Evolutionary conservation across 2,113 vertebrate species (phyloP).

Genomic region (Pholis gunnellus): DNA sequence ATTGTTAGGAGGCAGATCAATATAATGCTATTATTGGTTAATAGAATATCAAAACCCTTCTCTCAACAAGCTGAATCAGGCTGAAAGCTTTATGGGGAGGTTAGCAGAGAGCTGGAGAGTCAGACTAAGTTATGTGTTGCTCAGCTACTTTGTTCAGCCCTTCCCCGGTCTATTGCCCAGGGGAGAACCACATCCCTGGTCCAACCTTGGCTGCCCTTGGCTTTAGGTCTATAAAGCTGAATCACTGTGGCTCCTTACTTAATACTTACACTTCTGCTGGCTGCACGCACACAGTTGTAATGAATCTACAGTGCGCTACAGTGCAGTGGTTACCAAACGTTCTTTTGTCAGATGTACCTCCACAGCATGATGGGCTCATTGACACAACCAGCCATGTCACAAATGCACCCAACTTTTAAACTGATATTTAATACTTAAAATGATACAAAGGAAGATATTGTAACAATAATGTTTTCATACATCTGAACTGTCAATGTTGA

Average conservation of each 20-base stretch:
- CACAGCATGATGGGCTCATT: not conserved
- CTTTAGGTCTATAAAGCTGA: slow-evolving; percentile 45
- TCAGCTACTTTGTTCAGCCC: slow-evolving; percentile 46
- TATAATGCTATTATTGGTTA: slow-evolving; percentile 44
- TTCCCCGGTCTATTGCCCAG: not conserved
- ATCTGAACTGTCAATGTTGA: not conserved
- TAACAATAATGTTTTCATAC: not conserved
- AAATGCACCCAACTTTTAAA: not conserved
- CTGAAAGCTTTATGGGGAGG: slow-evolving; percentile 21
- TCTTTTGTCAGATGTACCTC: not conserved
- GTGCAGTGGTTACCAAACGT: not conserved
- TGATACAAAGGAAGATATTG: not conserved
- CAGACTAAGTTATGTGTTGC: slow-evolving; percentile 25
- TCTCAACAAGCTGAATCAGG: slow-evolving; percentile 52
- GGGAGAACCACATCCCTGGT: slow-evolving; percentile 12
- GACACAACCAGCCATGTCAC: not conserved
- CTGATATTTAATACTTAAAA: not conserved
- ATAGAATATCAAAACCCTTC: slow-evolving; percentile 55
- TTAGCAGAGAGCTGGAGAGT: slow-evolving; percentile 14
- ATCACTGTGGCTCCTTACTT: slow-evolving; percentile 35
- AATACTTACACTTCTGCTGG: slow-evolving; percentile 7
- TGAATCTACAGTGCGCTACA: slow-evolving; percentile 10
- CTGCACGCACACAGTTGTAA: not conserved
- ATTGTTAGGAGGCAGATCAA: slow-evolving; percentile 49
- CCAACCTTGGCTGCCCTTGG: slow-evolving; percentile 54